Evolutionary conservation across 2,797 vertebrate species (phyloP).

Genomic region (Natrix natrix): DNA sequence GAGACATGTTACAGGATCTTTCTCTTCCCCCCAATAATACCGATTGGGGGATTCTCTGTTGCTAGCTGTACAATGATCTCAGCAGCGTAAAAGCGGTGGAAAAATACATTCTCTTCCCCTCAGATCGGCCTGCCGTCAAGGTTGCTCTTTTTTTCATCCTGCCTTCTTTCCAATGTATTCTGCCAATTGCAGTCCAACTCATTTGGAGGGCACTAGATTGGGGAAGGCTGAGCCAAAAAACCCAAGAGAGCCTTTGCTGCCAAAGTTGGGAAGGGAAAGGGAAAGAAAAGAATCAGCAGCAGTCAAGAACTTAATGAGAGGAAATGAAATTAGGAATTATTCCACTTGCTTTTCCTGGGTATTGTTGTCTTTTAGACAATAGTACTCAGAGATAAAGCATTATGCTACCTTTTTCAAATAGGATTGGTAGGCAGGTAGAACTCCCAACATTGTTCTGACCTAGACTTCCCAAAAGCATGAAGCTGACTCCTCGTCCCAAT

Average conservation of each 20-base stretch:
- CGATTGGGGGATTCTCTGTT: neutral
- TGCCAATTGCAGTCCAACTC: neutral
- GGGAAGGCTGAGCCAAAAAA: neutral
- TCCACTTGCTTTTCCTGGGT: neutral
- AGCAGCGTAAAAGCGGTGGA: fast-evolving
- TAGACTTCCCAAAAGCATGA: too few relatives aligned
- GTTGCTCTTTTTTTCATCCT: neutral
- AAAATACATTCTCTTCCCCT: neutral
- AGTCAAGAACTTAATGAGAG: neutral
- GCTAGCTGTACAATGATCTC: neutral
- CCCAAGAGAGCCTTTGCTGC: neutral
- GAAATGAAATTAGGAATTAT: neutral
- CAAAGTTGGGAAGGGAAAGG: neutral
- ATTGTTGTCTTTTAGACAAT: neutral
- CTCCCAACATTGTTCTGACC: neutral
- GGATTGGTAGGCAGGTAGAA: neutral
- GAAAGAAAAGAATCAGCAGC: neutral
- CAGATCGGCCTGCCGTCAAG: neutral
- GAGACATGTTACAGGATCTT: neutral
- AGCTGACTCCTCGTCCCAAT: too few relatives aligned
- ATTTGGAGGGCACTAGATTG: neutral
- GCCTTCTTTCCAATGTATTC: neutral
- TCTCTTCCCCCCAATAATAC: neutral
- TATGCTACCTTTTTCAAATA: neutral
- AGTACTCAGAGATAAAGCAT: neutral